phyloP scores from a whole-genome alignment of 92 coral and sea anemone genomes.

The Micromussa lordhowensis region DNA sequence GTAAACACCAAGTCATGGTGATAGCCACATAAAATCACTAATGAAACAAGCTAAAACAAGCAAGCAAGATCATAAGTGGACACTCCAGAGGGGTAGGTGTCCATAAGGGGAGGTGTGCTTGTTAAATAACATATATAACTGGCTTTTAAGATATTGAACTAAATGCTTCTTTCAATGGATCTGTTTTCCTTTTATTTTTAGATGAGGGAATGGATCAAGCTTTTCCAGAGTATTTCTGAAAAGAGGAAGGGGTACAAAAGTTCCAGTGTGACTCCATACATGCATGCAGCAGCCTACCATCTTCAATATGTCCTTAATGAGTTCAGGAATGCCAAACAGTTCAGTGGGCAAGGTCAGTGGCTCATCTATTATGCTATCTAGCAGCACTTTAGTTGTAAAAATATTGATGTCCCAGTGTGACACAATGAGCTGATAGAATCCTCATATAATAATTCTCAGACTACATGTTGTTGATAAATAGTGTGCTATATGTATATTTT shows the following conservation, averaged over 20 bases:
- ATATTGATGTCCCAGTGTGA: not conserved
- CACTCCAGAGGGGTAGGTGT: too few species aligned
- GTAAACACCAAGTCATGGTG: too few species aligned
- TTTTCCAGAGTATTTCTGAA: constrained; percentile 37
- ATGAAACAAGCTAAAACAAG: too few species aligned
- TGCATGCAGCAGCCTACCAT: constrained; percentile 68
- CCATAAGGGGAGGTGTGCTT: too few species aligned
- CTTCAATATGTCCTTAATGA: constrained; percentile 52
- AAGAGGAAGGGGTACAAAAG: constrained; percentile 45
- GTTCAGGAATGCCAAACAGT: constrained; percentile 58
- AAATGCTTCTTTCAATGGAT: not conserved
- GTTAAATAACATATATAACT: too few species aligned
- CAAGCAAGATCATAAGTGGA: too few species aligned
- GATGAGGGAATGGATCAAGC: constrained; percentile 57
- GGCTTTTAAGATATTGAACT: not conserved
- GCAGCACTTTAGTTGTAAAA: not conserved
- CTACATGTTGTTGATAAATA: not conserved
- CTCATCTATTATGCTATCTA: not conserved
- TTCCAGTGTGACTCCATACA: constrained; percentile 66
- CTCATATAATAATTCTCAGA: not conserved
- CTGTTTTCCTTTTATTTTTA: not conserved
- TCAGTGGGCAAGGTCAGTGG: constrained; percentile 72
- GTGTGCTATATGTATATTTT: not conserved
- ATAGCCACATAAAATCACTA: too few species aligned
- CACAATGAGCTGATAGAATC: not conserved